Evolutionary conservation across 2,888 invertebrate species (phyloP).

Genomic region (Drosophila paranaensis): DNA sequence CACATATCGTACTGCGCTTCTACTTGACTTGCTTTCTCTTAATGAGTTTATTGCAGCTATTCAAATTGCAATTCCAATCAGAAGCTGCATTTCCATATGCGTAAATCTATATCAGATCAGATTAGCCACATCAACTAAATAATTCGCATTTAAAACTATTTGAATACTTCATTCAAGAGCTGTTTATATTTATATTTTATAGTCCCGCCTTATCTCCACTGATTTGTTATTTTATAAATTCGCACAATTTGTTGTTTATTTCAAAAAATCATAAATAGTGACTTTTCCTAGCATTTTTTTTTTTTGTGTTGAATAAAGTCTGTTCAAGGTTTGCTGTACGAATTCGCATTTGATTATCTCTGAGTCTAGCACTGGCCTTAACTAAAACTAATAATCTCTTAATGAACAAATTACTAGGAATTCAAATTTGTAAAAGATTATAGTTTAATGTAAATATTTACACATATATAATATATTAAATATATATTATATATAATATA

Average conservation of each 20-base stretch:
- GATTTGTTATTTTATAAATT: not conserved
- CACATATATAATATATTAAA: too few species aligned
- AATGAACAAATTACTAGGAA: not conserved
- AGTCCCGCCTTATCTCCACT: not conserved
- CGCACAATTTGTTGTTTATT: not conserved
- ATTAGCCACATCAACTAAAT: too few species aligned
- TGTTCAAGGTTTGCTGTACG: not conserved
- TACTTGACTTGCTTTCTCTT: too few species aligned
- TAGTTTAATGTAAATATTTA: not conserved
- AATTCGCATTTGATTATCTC: constrained; percentile 4
- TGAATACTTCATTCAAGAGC: not conserved
- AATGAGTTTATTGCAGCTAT: not conserved
- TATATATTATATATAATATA: too few species aligned
- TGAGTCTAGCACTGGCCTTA: not conserved
- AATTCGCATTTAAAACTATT: not conserved
- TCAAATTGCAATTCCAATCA: not conserved
- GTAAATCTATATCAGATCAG: not conserved
- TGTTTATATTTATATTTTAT: constrained; percentile 1
- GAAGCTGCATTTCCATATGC: not conserved
- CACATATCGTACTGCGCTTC: too few species aligned
- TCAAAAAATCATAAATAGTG: not conserved
- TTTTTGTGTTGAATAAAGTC: not conserved
- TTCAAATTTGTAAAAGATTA: not conserved
- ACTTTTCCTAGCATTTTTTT: not conserved
- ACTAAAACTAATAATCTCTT: not conserved